These are phyloP conservation scores for Entosphenus tridentatus DNA, from an alignment of 2,113 vertebrate genomes.

Conservation along the genomic window DNA sequence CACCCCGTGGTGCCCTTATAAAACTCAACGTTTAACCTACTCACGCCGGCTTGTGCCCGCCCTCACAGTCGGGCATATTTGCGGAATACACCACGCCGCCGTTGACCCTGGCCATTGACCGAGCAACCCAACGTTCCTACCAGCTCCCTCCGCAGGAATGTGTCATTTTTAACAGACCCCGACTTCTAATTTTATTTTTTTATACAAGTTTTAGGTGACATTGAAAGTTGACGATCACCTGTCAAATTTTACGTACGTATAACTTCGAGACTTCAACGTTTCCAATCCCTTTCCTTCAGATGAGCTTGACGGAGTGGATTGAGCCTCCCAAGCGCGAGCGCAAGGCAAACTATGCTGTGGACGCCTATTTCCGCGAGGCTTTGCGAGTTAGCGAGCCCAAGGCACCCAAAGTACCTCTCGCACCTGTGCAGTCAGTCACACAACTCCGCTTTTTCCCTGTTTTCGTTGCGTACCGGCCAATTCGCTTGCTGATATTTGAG, in stretches of 20 bases:
- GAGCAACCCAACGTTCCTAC: no score
- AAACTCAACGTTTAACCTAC: no score
- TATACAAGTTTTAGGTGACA: background rate
- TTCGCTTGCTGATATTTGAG: no score
- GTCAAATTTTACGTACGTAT: background rate
- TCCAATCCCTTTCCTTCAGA: conserved; percentile 19
- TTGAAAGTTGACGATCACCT: background rate
- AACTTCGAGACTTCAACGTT: background rate
- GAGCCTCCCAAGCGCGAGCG: conserved; percentile 89
- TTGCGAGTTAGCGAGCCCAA: conserved; percentile 92
- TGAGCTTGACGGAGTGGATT: conserved; percentile 90
- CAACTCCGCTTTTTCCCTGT: background rate
- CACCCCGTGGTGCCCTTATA: no score
- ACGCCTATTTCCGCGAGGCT: conserved; percentile 91
- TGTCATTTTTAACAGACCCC: background rate
- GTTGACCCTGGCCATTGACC: no score
- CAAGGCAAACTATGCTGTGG: conserved; percentile 94
- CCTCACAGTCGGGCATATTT: no score
- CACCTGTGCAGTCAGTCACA: background rate
- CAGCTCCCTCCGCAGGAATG: no score
- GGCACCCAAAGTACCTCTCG: conserved; percentile 57
- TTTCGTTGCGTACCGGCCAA: background rate
- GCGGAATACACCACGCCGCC: no score
- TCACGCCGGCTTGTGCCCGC: no score
- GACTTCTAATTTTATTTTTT: background rate